phyloP scores from a whole-genome alignment of 2,888 invertebrate species.

The Seladonia tumulorum region DNA sequence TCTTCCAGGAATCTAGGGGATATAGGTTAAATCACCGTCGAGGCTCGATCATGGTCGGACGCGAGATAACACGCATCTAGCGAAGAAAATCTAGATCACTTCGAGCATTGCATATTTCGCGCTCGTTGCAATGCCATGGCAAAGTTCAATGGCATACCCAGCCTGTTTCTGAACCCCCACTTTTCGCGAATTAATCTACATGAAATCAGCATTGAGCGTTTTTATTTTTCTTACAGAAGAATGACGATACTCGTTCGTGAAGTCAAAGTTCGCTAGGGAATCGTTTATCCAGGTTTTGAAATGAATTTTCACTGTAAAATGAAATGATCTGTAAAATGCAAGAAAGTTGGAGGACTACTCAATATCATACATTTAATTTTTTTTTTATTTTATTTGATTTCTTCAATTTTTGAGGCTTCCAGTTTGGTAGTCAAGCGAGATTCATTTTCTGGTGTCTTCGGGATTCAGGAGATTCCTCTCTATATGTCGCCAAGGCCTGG shows the following conservation, averaged over 20 bases:
- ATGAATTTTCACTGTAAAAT: too few relatives aligned
- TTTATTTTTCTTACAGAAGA: neutral
- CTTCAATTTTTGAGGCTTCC: too few relatives aligned
- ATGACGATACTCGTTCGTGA: neutral
- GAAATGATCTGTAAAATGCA: too few relatives aligned
- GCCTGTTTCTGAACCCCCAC: neutral
- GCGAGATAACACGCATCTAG: neutral
- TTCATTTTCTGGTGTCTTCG: too few relatives aligned
- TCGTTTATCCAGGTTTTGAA: too few relatives aligned
- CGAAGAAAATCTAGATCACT: neutral
- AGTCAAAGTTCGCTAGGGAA: neutral
- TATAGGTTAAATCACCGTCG: neutral
- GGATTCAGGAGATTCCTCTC: too few relatives aligned
- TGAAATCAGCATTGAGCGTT: neutral
- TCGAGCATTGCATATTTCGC: neutral
- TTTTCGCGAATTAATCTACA: neutral
- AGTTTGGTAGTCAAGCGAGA: too few relatives aligned
- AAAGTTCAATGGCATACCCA: neutral
- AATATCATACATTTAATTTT: too few relatives aligned
- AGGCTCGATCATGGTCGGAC: neutral
- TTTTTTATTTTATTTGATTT: too few relatives aligned
- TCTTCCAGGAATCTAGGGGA: constrained; percentile 4
- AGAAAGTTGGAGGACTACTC: too few relatives aligned
- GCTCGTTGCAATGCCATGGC: neutral
- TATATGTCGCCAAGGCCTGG: too few relatives aligned